Percentiles rank a stretch among this genome's conserved stretches.
These are phyloP conservation scores for Anneissia japonica DNA, from an alignment of 35 echinoderm and acorn worm genomes.

Conservation along the genomic window DNA sequence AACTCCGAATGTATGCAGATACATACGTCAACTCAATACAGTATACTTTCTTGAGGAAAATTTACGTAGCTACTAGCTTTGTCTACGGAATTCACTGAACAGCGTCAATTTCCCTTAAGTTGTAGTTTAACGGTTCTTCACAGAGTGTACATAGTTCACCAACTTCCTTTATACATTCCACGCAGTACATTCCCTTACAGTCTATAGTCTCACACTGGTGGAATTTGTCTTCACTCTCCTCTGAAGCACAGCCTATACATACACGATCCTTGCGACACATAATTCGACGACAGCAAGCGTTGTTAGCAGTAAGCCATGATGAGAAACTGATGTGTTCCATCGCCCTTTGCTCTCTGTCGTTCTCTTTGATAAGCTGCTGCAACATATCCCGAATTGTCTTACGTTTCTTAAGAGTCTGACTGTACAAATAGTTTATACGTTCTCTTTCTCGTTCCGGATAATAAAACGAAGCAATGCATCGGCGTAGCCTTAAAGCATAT, in stretches of 20 bases:
- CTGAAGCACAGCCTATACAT: neutral
- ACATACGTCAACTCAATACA: no score
- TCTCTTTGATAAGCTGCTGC: neutral
- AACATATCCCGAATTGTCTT: neutral
- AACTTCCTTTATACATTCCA: neutral
- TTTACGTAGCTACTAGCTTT: no score
- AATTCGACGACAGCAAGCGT: neutral
- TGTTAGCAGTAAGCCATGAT: neutral
- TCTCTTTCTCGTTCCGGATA: slow-evolving; percentile 75
- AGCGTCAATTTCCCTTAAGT: neutral
- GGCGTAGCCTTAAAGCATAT: slow-evolving; percentile 55
- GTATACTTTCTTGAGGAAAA: no score
- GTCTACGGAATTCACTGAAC: neutral
- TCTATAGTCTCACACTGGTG: neutral
- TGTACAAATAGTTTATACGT: slow-evolving; percentile 63
- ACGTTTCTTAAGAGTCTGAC: slow-evolving; percentile 55
- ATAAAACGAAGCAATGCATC: slow-evolving; percentile 68
- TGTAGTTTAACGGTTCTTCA: neutral
- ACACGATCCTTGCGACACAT: neutral
- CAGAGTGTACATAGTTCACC: neutral
- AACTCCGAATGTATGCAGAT: no score
- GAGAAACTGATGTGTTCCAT: neutral
- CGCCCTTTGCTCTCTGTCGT: neutral
- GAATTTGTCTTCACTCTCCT: neutral
- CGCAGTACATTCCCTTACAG: neutral